phyloP scores from a whole-genome alignment of 2,888 invertebrate genomes.

The Lamellibrachia satsuma region DNA sequence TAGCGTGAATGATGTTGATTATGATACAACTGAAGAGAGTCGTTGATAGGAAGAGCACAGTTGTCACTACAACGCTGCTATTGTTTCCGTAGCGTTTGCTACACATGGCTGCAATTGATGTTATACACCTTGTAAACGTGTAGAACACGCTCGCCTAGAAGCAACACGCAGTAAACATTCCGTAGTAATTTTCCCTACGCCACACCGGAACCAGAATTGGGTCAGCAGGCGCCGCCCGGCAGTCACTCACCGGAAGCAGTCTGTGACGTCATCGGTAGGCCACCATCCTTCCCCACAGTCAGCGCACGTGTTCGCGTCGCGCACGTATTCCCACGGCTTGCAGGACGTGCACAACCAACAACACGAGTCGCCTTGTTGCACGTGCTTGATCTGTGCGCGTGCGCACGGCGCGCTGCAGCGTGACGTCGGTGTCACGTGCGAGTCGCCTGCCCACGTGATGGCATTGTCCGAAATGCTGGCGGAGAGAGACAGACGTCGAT shows the following conservation, averaged over 20 bases:
- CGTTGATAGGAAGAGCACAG: too few relatives aligned
- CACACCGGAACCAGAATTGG: too few relatives aligned
- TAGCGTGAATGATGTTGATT: too few relatives aligned
- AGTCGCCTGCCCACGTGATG: constrained; percentile 65
- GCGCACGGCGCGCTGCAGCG: constrained; percentile 66
- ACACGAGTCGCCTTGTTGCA: constrained; percentile 62
- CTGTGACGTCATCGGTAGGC: constrained; percentile 52
- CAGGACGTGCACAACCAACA: constrained; percentile 67
- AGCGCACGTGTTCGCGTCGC: constrained; percentile 61
- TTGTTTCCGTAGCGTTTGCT: too few relatives aligned
- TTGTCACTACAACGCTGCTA: too few relatives aligned
- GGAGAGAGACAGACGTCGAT: not conserved
- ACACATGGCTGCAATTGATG: too few relatives aligned
- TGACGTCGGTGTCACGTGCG: constrained; percentile 62
- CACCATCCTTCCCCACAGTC: constrained; percentile 59
- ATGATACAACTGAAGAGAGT: too few relatives aligned
- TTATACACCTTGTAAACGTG: not conserved
- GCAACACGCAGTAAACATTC: too few relatives aligned
- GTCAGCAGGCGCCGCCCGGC: not conserved
- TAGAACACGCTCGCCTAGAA: not conserved
- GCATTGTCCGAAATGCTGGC: constrained; percentile 24
- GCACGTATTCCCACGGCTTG: constrained; percentile 57
- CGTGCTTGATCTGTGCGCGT: constrained; percentile 64
- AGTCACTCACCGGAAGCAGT: not conserved
- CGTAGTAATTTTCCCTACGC: not conserved